Conservation (phyloP, 1,140 invertebrate species). For the Acromyrmex heyeri region DNA sequence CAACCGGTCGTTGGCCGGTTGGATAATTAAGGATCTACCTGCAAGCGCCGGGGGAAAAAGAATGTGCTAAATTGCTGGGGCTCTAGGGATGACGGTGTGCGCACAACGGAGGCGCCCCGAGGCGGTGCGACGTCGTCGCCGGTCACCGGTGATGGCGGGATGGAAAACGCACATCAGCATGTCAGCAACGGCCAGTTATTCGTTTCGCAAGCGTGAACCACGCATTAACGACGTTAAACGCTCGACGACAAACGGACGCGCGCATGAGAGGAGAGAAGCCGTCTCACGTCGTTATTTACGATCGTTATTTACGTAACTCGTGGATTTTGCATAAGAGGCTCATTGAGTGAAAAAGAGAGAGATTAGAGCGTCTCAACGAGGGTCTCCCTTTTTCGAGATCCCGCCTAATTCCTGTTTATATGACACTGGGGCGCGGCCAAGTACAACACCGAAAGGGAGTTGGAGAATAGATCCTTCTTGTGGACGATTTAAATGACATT, state of each 20-base stretch:
- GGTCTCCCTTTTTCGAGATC: slow-evolving; percentile 12
- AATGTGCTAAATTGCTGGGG: slow-evolving; percentile 56
- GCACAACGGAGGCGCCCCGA: slow-evolving; percentile 22
- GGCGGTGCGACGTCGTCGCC: slow-evolving; percentile 26
- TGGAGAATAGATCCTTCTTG: not conserved
- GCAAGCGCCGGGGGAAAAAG: slow-evolving; percentile 13
- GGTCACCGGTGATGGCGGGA: not conserved
- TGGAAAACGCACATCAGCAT: slow-evolving; percentile 19
- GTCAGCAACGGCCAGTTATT: slow-evolving; percentile 23
- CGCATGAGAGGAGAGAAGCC: not conserved
- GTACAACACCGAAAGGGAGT: slow-evolving; percentile 20
- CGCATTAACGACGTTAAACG: slow-evolving; percentile 33
- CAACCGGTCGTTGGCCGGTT: slow-evolving; percentile 71
- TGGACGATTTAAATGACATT: slow-evolving; percentile 14
- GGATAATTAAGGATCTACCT: slow-evolving; percentile 69
- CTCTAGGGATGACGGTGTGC: slow-evolving; percentile 44
- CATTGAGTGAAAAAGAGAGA: slow-evolving; percentile 30
- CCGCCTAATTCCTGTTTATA: slow-evolving; percentile 58
- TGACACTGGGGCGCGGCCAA: slow-evolving; percentile 46
- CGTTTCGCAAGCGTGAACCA: slow-evolving; percentile 32
- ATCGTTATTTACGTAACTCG: slow-evolving; percentile 19
- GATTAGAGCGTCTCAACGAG: slow-evolving; percentile 24
- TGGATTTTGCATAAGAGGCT: slow-evolving; percentile 36
- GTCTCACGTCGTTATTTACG: slow-evolving; percentile 43
- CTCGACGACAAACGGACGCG: slow-evolving; percentile 22